Conservation (phyloP, 2,888 invertebrate genomes). For the Eulithis testata region DNA sequence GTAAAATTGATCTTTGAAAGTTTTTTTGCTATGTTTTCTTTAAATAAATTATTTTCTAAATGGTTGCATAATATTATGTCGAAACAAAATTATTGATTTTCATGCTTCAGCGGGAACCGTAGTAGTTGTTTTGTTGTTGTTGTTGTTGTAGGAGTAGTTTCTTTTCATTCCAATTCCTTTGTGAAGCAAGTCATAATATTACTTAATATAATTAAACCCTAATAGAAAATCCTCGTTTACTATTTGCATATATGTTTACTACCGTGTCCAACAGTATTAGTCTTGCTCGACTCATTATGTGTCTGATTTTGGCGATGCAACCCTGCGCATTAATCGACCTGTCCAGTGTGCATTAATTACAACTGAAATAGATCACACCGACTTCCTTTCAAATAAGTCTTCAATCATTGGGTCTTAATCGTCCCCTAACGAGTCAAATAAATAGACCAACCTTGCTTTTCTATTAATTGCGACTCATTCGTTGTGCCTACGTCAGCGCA, state of each 20-base stretch:
- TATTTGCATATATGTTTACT: slow-evolving; percentile 5
- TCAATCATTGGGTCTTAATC: slow-evolving; percentile 17
- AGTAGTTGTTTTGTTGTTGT: too few relatives aligned
- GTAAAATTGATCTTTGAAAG: slow-evolving; percentile 54
- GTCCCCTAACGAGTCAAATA: slow-evolving; percentile 22
- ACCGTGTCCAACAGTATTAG: slow-evolving; percentile 39
- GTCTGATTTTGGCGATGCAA: slow-evolving; percentile 31
- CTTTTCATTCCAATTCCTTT: background rate
- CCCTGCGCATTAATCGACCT: slow-evolving; percentile 27
- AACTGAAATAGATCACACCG: slow-evolving; percentile 56
- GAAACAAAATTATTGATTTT: too few relatives aligned
- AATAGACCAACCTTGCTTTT: slow-evolving; percentile 16
- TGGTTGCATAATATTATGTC: too few relatives aligned
- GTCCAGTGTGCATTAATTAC: slow-evolving; percentile 48
- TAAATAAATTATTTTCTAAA: background rate
- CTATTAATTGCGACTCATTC: slow-evolving; percentile 31
- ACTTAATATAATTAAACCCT: background rate
- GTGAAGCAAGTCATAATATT: slow-evolving; percentile 7
- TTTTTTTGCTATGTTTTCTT: slow-evolving; percentile 15
- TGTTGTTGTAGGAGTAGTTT: background rate
- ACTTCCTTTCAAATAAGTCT: slow-evolving; percentile 14
- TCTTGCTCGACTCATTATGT: slow-evolving; percentile 44
- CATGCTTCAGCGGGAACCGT: too few relatives aligned
- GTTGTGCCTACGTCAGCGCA: slow-evolving; percentile 45
- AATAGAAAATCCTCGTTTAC: slow-evolving; percentile 6